Evolutionary conservation across 2,888 invertebrate genomes (phyloP).

Genomic region (Watsonalla cultraria): DNA sequence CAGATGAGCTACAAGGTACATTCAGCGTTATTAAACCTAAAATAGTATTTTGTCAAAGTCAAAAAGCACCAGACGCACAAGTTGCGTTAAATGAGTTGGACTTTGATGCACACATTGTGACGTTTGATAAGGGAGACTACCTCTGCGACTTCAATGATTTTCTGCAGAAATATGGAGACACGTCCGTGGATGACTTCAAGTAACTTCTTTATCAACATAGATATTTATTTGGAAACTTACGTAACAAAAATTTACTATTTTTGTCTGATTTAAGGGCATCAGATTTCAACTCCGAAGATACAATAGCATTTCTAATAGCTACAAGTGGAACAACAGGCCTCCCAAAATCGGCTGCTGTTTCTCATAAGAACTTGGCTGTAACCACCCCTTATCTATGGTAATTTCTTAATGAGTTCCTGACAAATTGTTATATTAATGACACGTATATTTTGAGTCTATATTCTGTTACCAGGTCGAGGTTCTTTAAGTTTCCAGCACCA

Average conservation of each 20-base stretch:
- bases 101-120: slow-evolving; percentile 39
- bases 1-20: slow-evolving; percentile 43
- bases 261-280: slow-evolving; percentile 25
- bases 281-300: slow-evolving; percentile 52
- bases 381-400: slow-evolving; percentile 48
- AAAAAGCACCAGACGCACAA: slow-evolving; percentile 40
- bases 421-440: not conserved
- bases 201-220: slow-evolving; percentile 20
- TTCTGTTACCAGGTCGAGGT: slow-evolving; percentile 34
- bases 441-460: not conserved
- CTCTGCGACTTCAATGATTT: slow-evolving; percentile 38
- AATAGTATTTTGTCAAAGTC: slow-evolving; percentile 53
- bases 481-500: slow-evolving; percentile 48
- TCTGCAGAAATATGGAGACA: slow-evolving; percentile 33
- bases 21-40: slow-evolving; percentile 43
- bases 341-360: slow-evolving; percentile 55
- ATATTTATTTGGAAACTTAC: slow-evolving; percentile 6
- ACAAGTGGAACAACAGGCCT: slow-evolving; percentile 65
- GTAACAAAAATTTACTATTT: too few relatives aligned
- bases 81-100: slow-evolving; percentile 34
- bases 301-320: slow-evolving; percentile 46
- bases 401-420: not conserved
- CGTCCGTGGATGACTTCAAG: slow-evolving; percentile 40
- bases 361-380: slow-evolving; percentile 50
- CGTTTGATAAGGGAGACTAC: slow-evolving; percentile 45